Evolutionary conservation across 2,797 vertebrate genomes (phyloP).

Genomic region (Sebastes elongatus): DNA sequence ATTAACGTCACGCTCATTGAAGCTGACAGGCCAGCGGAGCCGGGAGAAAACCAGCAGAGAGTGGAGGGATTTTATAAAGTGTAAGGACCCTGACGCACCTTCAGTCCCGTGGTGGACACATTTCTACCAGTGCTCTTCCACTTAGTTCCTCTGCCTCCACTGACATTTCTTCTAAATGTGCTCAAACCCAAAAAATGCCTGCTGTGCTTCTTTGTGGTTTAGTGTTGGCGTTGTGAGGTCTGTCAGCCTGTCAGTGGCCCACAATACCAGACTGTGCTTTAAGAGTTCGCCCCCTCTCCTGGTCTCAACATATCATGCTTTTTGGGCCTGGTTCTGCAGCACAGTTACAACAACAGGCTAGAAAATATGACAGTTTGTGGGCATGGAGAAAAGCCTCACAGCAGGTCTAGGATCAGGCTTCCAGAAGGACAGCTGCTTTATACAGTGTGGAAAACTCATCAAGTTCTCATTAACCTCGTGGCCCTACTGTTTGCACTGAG

Average conservation of each 20-base stretch:
- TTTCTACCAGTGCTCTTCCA: conserved; percentile 26
- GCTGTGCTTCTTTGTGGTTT: conserved; percentile 23
- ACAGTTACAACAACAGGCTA: background rate
- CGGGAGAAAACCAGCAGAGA: conserved; percentile 54
- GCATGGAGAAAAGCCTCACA: background rate
- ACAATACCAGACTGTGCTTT: conserved; percentile 11
- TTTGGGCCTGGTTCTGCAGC: background rate
- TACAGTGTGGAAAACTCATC: conserved; percentile 29
- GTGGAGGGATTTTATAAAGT: conserved; percentile 44
- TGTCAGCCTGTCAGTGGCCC: conserved; percentile 29
- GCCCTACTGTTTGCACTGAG: conserved; percentile 2
- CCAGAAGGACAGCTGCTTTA: conserved; percentile 11
- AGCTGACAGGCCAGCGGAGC: conserved; percentile 61
- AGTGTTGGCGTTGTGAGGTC: background rate
- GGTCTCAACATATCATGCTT: background rate
- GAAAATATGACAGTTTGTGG: background rate
- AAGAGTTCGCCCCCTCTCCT: background rate
- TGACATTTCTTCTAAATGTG: conserved; percentile 28
- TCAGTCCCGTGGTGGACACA: conserved; percentile 26
- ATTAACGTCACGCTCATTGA: conserved; percentile 62
- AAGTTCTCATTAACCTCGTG: conserved; percentile 47
- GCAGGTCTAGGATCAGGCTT: background rate
- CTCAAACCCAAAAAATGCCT: conserved; percentile 18
- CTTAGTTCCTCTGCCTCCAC: conserved; percentile 1
- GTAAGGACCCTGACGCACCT: conserved; percentile 50